Conservation (phyloP, 2,888 invertebrate species). For the Diaprepes abbreviatus region DNA sequence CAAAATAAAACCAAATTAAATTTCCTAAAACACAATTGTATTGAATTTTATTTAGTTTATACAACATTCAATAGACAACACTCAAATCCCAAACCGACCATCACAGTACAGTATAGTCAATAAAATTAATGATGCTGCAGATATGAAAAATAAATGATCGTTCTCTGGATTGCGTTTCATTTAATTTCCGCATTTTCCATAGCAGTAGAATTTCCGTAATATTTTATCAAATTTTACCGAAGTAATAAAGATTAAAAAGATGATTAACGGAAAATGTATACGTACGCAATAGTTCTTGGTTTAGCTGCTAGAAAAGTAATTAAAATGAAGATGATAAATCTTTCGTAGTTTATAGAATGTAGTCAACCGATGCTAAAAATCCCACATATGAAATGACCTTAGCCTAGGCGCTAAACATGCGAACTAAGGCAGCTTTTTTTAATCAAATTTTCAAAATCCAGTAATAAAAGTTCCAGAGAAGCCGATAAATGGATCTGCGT, state of each 20-base stretch:
- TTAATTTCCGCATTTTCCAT: conserved; percentile 13
- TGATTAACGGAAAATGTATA: background rate
- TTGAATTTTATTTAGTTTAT: conserved; percentile 8
- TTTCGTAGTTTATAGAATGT: too few relatives aligned
- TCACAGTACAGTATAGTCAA: background rate
- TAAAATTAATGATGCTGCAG: conserved; percentile 16
- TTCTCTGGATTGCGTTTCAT: conserved; percentile 10
- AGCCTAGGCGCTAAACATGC: too few relatives aligned
- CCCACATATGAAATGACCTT: too few relatives aligned
- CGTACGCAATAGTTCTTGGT: background rate
- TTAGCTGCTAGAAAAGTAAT: background rate
- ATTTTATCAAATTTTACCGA: conserved; percentile 7
- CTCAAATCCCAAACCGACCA: background rate
- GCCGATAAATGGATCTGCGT: too few relatives aligned
- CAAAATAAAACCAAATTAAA: too few relatives aligned
- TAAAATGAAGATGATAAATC: background rate
- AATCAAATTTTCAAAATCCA: too few relatives aligned
- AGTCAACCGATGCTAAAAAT: too few relatives aligned
- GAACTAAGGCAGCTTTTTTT: too few relatives aligned
- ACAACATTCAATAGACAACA: background rate
- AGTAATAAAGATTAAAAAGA: conserved; percentile 1
- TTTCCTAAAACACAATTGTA: background rate
- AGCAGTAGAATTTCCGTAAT: conserved; percentile 4
- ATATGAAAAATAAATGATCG: conserved; percentile 19
- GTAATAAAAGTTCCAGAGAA: too few relatives aligned